Conservation (phyloP, 2,888 invertebrate species). For the Drymonia ruficornis region DNA sequence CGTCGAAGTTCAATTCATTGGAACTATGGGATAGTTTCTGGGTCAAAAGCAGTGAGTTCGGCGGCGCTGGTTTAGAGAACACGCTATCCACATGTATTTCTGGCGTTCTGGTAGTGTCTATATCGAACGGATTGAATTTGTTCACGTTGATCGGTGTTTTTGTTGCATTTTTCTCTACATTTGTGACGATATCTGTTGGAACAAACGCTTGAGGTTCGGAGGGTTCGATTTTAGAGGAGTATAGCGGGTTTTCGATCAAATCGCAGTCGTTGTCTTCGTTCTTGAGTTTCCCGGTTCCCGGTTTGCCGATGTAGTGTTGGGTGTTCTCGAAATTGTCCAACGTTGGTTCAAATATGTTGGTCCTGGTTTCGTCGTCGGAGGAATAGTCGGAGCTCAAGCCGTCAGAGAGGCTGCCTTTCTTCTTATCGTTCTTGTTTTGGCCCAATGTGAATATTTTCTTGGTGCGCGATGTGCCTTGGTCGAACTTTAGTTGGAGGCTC, state of each 20-base stretch:
- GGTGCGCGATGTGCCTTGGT: conserved; percentile 69
- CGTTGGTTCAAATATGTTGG: conserved; percentile 78
- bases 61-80: conserved; percentile 75
- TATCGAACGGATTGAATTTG: conserved; percentile 73
- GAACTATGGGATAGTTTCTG: conserved; percentile 89
- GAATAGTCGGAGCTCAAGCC: conserved; percentile 84
- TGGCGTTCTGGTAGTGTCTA: conserved; percentile 78
- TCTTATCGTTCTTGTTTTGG: conserved; percentile 75
- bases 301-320: conserved; percentile 76
- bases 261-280: conserved; percentile 71
- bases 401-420: conserved; percentile 88
- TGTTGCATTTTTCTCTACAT: conserved; percentile 46
- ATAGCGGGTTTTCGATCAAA: conserved; percentile 75
- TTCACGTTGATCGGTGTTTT: conserved; percentile 67
- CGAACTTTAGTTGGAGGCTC: conserved; percentile 78
- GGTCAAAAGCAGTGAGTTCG: conserved; percentile 81
- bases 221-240: conserved; percentile 78
- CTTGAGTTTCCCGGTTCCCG: conserved; percentile 37
- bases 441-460: conserved; percentile 83
- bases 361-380: conserved; percentile 81
- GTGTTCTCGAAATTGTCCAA: conserved; percentile 79
- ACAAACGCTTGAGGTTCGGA: conserved; percentile 80
- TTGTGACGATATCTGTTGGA: conserved; percentile 79
- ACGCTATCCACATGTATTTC: conserved; percentile 84
- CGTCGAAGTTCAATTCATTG: conserved; percentile 85